phyloP scores from a whole-genome alignment of 2,797 vertebrate species.

The Tauraco hartlaubi region DNA sequence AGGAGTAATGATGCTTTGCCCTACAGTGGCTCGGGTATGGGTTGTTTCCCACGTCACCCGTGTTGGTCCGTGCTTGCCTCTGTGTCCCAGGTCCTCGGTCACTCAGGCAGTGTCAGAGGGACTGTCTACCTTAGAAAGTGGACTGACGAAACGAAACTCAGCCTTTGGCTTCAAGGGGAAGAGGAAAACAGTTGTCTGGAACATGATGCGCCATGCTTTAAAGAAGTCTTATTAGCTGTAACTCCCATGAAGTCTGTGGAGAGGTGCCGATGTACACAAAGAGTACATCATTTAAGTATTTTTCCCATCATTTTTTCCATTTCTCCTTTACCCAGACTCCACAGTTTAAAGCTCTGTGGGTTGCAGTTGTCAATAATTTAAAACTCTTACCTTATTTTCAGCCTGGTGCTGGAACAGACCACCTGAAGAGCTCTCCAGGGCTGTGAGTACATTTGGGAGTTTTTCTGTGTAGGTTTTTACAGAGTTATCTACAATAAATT shows the following conservation, averaged over 20 bases:
- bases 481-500: not conserved
- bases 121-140: not conserved
- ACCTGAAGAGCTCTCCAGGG: constrained; percentile 35
- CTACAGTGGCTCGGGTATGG: not conserved
- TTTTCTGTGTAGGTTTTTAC: not conserved
- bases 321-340: not conserved
- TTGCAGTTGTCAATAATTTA: not conserved
- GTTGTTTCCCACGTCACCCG: not conserved
- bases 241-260: not conserved
- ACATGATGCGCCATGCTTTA: not conserved
- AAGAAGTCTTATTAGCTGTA: not conserved
- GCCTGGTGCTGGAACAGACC: constrained; percentile 8
- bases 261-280: not conserved
- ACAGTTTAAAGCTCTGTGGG: not conserved
- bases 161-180: not conserved
- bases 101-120: not conserved
- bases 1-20: not conserved
- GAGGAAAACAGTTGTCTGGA: not conserved
- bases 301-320: not conserved
- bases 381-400: constrained; percentile 51
- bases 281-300: not conserved
- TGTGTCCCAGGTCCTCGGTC: not conserved
- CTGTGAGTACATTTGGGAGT: not conserved
- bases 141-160: not conserved
- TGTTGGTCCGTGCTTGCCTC: accelerated